Base-by-base conservation (phyloP, 2,113 vertebrate species). In the Tychaedon coryphoeus region DNA sequence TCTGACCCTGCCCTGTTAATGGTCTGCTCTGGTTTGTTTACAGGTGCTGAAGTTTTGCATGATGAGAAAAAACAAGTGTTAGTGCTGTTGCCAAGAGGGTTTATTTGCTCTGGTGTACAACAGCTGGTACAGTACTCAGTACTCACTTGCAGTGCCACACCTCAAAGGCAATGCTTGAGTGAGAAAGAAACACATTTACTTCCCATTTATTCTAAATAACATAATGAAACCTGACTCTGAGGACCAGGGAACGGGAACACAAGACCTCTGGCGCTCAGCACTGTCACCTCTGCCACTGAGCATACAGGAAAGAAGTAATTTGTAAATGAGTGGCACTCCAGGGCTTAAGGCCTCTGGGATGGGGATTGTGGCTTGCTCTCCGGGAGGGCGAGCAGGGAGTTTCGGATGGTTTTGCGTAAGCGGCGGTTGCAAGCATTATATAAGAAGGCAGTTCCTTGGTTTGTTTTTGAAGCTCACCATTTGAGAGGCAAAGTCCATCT, bases 401-500 rank as follows among this genome's bases (percentile, higher is more conserved):
- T 92, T 96, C 1, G 1, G 33, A 51, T 66, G 33, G 16, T 54
- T 96, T 96, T 90, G 93, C 71, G 91, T 92, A 95, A 97, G 42
- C 20, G 0, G 16, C 53, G 33, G 43, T 67, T 60, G 92, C 51
- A 80, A 42, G 50, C 15, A 5, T 95, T 92, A 81, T 58, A 38
- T 81, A 86, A 91, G 86, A 83, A 62, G 65, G 33, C 14, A 51
- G 43, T 87, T 86, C 82, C 45, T 82, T 25, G 7, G 50, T 93
- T 81, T 93, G 50, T 71, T 97, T 98, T 98, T 87, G 97, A 96
- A 99, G 99, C 99, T 99, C 97, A 99, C 99, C 99, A 93, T 91
- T 93, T 31, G 97, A 92, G 81, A 97, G 98, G 87, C 96, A 94
- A 31, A 94, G 85, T 65, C 95, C 93, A 0, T 98, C 98, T 61